Evolutionary conservation across 2,888 invertebrate genomes (phyloP).

Genomic region (Drepana falcataria): DNA sequence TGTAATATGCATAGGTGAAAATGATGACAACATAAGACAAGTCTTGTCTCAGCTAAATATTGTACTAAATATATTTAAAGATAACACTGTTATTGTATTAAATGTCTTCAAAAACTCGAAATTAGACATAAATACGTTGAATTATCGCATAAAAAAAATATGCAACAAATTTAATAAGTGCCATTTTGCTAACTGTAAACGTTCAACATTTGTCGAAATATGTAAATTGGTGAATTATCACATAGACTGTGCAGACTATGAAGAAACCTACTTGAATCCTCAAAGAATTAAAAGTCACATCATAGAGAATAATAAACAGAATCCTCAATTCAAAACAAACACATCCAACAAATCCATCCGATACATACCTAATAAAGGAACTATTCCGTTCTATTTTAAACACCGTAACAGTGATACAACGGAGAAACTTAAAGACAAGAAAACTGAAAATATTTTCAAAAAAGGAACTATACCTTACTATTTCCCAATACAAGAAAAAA

Average conservation of each 20-base stretch:
- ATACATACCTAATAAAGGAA: background rate
- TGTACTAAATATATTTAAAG: background rate
- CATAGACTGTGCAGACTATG: conserved; percentile 4
- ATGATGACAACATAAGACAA: conserved; percentile 1
- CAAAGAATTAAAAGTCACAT: background rate
- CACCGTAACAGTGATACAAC: background rate
- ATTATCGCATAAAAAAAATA: conserved; percentile 1
- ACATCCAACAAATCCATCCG: background rate
- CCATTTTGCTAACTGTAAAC: conserved; percentile 1
- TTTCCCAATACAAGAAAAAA: background rate
- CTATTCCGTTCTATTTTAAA: conserved; percentile 1
- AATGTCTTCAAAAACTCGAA: background rate
- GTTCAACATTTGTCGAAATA: background rate
- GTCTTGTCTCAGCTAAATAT: conserved; percentile 1
- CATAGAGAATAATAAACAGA: background rate
- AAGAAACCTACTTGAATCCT: conserved; percentile 2
- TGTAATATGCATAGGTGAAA: conserved; percentile 4
- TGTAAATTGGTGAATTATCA: conserved; percentile 2
- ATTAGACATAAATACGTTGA: conserved; percentile 1
- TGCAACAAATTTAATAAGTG: conserved; percentile 1
- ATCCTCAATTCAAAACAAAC: background rate
- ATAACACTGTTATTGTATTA: conserved; percentile 1
- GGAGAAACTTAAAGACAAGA: too few species aligned
- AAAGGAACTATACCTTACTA: background rate
- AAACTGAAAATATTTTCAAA: background rate